Evolutionary conservation across 2,888 invertebrate genomes (phyloP), one percentile per base, ranked within the genome.

Genomic region (Tenthredo distinguenda): DNA sequence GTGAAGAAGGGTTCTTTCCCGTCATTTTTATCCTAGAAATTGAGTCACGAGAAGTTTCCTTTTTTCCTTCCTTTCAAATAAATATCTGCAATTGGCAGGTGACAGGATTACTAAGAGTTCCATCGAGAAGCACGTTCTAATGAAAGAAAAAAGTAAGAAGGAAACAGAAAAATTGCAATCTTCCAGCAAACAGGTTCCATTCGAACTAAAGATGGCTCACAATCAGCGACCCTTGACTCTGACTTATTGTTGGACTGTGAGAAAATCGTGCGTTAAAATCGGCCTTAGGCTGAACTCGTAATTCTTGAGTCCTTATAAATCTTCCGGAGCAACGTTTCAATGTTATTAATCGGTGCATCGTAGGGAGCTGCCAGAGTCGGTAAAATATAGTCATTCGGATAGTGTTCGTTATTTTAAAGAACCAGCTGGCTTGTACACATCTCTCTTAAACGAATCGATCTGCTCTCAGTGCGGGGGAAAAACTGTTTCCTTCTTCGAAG

Each of bases 271-370:
- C 12, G 15, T 71, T 47, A 83, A 47, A 83, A 68, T 83, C 68
- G 26, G 47, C 71, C 83, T 26, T 1, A 12, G 68, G 83, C 83
- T 71, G n/a, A 71, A 47, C 83, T 83, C 83, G 68, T 83, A 71
- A 83, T 83, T 83, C 83, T 71, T 58, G 6, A 68, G 68, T n/a
- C n/a, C 40, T 71, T 47, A 71, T 83, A 71, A 83, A 83, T 83
- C 65, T 68, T 55, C 4, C 40, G 15, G 31, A 12, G 65, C 6
- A 58, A 83, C 83, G 34, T 71, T 65, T 65, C 68, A n/a, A 83
- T 71, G 83, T 83, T 83, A 83, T 83, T 83, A 83, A 83, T 83
- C 83, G 83, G 31, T 71, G 65, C 65, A 71, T 81, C 81, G 81
- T 62, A 40, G 40, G 26, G 12, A 62, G 58, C 62, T 81, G 81